Evolutionary conservation across 2,888 invertebrate species (phyloP), one percentile per base, ranked within the genome.

Genomic region (Chydorus sphaericus): DNA sequence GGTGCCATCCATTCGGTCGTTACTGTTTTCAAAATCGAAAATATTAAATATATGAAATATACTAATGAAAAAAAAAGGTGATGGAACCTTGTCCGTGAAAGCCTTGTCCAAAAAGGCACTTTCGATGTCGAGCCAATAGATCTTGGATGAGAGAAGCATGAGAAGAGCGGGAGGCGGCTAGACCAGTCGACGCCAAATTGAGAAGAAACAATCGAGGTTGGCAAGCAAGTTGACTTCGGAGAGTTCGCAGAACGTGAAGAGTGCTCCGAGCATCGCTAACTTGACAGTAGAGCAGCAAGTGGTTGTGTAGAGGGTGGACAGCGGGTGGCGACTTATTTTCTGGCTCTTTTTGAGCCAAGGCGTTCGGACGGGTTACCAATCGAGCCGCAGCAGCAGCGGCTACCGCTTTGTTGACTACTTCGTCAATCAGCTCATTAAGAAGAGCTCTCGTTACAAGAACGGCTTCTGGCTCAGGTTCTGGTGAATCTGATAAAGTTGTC

Each of bases 211-310:
- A 76, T 58, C 83, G 75, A 0, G 84, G 81, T 65, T 84, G 83
- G 20, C 81, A 77, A 44, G 75, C 65, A 7, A 88, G 74, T 60
- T 85, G 80, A 63, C 81, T 82, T 59, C 81, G 78, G n/a, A 88
- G 68, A 0, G 83, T 82, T 58, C 80, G 77, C 60, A 89, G 71
- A 7, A 84, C 82, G 65, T 87, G 87, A 0, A 85, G 70, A 3
- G 80, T 80, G 63, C 83, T 77, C 57, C 79, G 76, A 0, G 82
- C 81, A 67, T 89, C 88, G 64, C 84, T 86, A 18, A 83, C 79
- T 60, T 83, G 83, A 62, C 81, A 79, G 66, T 90, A 90, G 3
- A 91, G 72, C 39, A 90, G 75, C 71, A 91, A 77, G 66, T 90
- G 89, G 23, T 85, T 83, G 67, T 90, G 89, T 57, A 86, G 78